Percentiles rank a stretch among this genome's conserved stretches.
phyloP scores from a whole-genome alignment of 2,888 invertebrate genomes.

The Zele albiditarsus region DNA sequence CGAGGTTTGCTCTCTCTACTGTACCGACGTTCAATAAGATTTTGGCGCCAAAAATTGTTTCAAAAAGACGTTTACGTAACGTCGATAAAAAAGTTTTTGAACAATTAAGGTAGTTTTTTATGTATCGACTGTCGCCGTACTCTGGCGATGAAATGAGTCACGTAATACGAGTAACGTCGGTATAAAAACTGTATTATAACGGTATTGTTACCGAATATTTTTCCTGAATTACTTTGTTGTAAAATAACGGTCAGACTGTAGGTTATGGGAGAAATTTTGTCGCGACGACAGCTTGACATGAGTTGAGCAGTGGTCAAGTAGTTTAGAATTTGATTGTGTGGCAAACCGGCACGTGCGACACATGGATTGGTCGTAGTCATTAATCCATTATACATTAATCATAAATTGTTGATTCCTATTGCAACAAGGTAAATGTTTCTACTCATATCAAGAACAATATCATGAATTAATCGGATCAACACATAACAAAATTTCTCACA shows the following conservation, averaged over 20 bases:
- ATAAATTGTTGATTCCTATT: constrained; percentile 4
- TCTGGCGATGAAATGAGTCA: too few species aligned
- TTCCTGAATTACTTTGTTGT: too few species aligned
- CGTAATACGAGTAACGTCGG: too few species aligned
- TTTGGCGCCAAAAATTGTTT: background rate
- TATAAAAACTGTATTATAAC: too few species aligned
- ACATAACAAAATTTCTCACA: background rate
- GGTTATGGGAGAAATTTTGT: background rate
- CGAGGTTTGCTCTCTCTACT: background rate
- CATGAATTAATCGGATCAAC: background rate
- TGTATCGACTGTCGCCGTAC: too few species aligned
- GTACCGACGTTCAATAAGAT: background rate
- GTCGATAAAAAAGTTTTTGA: too few species aligned
- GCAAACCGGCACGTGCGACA: constrained; percentile 55
- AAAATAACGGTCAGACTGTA: too few species aligned
- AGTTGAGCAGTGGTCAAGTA: background rate
- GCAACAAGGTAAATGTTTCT: background rate
- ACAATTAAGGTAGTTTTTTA: too few species aligned
- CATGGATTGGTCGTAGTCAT: constrained; percentile 57
- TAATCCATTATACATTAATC: background rate
- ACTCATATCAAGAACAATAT: background rate
- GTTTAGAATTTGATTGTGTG: constrained; percentile 26
- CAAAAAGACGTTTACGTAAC: too few species aligned
- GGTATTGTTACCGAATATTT: too few species aligned
- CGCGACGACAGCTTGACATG: background rate